Evolutionary conservation across 1,140 invertebrate genomes (phyloP).

Genomic region (Drosophila pandora): DNA sequence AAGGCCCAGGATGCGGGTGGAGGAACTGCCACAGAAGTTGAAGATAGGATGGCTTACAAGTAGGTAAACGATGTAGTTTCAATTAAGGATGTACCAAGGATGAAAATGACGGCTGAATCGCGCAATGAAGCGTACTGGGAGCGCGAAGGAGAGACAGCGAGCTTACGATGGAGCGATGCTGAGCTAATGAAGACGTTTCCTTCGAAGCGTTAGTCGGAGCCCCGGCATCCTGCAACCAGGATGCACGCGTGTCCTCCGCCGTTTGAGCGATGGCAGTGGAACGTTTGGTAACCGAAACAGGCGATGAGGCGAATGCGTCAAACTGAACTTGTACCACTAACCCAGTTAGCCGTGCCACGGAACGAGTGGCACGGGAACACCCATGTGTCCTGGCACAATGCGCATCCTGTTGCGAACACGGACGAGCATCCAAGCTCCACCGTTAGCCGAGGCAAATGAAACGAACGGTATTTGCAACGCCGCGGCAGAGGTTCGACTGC

Average conservation of each 20-base stretch:
- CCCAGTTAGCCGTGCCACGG: constrained; percentile 65
- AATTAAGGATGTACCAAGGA: constrained; percentile 57
- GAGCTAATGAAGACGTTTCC: constrained; percentile 23
- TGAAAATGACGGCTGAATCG: constrained; percentile 21
- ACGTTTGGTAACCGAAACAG: constrained; percentile 50
- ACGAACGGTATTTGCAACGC: constrained; percentile 20
- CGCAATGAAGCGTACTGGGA: constrained; percentile 17
- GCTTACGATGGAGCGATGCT: neutral
- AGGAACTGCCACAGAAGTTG: constrained; percentile 18
- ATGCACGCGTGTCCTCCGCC: constrained; percentile 30
- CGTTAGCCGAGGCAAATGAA: constrained; percentile 9
- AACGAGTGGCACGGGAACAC: neutral
- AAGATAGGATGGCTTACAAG: constrained; percentile 65
- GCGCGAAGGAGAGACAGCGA: neutral
- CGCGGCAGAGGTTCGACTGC: constrained; percentile 25
- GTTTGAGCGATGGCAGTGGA: constrained; percentile 25
- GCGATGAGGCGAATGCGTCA: constrained; percentile 36
- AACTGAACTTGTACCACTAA: constrained; percentile 83
- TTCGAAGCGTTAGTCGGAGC: constrained; percentile 12
- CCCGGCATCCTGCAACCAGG: constrained; percentile 17
- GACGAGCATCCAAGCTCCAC: neutral
- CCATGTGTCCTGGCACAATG: constrained; percentile 32
- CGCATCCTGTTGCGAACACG: constrained; percentile 43
- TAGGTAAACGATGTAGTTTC: constrained; percentile 69
- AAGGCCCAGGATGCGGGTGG: constrained; percentile 26